A percentile compares a stretch with the other conserved stretches of the same genome.
Conservation (phyloP, 2,888 invertebrate genomes). For the Tupiocoris notatus region DNA sequence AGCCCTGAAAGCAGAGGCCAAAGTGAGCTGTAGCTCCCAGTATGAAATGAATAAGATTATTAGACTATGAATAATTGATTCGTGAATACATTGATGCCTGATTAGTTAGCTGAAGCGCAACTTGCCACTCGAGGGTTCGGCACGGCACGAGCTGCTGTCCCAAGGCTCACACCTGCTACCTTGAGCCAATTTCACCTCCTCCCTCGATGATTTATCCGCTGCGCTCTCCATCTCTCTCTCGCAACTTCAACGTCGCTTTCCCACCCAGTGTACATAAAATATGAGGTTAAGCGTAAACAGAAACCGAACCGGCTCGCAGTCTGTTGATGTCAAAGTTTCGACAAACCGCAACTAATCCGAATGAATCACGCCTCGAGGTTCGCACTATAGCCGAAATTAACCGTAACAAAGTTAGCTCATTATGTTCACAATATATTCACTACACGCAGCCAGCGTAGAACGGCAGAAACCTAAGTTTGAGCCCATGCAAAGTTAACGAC, state of each 20-base stretch:
- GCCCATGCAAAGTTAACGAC: no score
- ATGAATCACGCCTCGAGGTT: neutral
- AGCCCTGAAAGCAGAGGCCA: no score
- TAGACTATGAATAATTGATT: neutral
- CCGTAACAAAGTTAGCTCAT: neutral
- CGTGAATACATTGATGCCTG: neutral
- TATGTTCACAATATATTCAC: no score
- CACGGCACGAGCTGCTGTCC: neutral
- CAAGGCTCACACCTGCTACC: neutral
- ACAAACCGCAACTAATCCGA: neutral
- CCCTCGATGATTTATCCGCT: neutral
- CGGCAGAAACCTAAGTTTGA: no score
- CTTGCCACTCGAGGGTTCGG: no score
- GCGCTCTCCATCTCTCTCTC: neutral
- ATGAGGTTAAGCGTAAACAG: neutral
- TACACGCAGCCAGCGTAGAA: no score
- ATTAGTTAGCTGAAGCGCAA: neutral
- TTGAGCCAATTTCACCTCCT: no score
- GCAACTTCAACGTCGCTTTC: neutral
- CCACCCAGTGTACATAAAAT: neutral
- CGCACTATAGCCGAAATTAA: neutral
- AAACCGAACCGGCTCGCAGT: neutral
- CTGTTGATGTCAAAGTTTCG: neutral
- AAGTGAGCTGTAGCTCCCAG: neutral
- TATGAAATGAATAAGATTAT: neutral